Evolutionary conservation across 1,140 invertebrate genomes (phyloP), one percentile per base, ranked within the genome.

Genomic region (Olivierus martensii): DNA sequence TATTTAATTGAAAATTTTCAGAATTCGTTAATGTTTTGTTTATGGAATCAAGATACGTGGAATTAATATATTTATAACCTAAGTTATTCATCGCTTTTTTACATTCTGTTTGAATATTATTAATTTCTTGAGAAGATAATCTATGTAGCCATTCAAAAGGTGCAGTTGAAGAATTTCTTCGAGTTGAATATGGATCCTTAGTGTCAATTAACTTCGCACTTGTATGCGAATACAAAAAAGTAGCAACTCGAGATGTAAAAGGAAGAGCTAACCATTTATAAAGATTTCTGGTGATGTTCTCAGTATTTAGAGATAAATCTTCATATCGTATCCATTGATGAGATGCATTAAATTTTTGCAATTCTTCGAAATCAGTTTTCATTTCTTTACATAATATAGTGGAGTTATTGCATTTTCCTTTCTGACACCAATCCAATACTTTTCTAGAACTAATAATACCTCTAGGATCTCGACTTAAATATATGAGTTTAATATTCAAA

Each of bases 361-460:
- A 69, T 42, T 74, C 65, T 10, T 80, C 72, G 22, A 86, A 85
- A 53, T 62, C 87, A 42, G 80, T 77, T 5, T 83, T 78, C 70
- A 92, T 79, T 69, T 90, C 87, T 28, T 76, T 74, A 67, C 88
- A 92, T 0, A 91, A 72, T 28, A 80, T 67, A 19, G 73, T 66
- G 0, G 86, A 80, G 63, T 87, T 76, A 63, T 80, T 80, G 68
- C 87, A 92, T 65, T 89, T 85, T 6, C 81, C 77, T 53, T 80
- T 74, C n/a, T 77, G 82, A 65, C 87, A 92, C 83, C 87, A 91
- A 46, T 79, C 77, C 3, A 86, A 74, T 66, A 88, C 85, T 53
- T 80, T 79, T 38, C 88, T 72, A 0, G 87, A 90, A 66, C 89
- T 86, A 65, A 90, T 71, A 44, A 83, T 86, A 15, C 84, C 87